Percentiles rank a stretch among this genome's conserved stretches.
These are phyloP conservation scores for Bucorvus abyssinicus DNA, from an alignment of 2,797 vertebrate genomes.

Conservation along the genomic window DNA sequence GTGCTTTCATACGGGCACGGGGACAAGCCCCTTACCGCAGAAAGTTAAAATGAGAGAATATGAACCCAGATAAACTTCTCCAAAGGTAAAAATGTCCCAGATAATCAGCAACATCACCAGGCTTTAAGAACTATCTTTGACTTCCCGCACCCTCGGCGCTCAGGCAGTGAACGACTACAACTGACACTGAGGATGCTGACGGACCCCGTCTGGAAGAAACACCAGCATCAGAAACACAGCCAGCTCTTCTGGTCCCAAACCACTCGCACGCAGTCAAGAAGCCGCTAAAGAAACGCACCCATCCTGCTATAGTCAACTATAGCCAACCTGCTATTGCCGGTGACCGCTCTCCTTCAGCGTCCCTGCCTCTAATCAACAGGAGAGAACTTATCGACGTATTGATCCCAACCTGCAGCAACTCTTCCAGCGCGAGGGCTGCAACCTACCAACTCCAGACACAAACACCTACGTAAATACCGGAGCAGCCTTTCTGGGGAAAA, in stretches of 20 bases:
- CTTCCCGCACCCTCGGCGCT: not conserved
- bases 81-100: not conserved
- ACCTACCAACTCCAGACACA: not conserved
- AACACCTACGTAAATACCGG: not conserved
- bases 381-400: not conserved
- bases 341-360: not conserved
- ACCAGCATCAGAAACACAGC: not conserved
- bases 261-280: not conserved
- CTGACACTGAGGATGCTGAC: accelerated
- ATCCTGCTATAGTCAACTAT: not conserved
- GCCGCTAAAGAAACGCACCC: not conserved
- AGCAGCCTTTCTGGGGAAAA: not conserved
- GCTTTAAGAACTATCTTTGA: not conserved
- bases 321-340: not conserved
- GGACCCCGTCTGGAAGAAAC: not conserved
- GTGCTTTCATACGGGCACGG: not conserved
- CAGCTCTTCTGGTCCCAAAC: not conserved
- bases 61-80: not conserved
- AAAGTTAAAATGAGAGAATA: not conserved
- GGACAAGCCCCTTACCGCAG: not conserved
- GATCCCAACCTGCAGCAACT: not conserved
- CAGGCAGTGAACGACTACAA: not conserved
- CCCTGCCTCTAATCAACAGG: not conserved
- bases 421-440: not conserved
- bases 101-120: not conserved